Base-by-base conservation (phyloP, 2,888 invertebrate species). In the Amphipoea oculea region DNA sequence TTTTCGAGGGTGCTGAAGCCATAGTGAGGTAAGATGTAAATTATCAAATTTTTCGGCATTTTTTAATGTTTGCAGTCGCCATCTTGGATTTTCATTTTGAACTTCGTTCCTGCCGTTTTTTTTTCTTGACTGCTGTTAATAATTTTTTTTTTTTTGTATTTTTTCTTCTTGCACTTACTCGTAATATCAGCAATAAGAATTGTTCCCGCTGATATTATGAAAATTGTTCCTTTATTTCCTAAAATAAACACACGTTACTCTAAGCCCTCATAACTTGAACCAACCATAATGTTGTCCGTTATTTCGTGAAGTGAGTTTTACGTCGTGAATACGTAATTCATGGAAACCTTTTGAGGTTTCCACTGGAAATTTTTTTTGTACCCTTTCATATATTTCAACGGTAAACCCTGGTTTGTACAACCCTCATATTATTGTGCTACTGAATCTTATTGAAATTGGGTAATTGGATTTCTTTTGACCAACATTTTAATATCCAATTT, bases 311-410 rank as follows among this genome's bases (percentile, higher is more conserved):
- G 93, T 92, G 92, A 92, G 92, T 91, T 91, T 91, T 91, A 90
- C 90, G 92, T 87, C 82, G 90, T 92, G 93, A 93, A 93, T 93
- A 92, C 93, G 91, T 93, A 93, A 93, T 93, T 90, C 89, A 88
- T 89, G 85, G 78, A 88, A 89, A 91, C 90, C 90, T 90, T 90
- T 91, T 89, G 89, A 90, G 89, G 90, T 91, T 91, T 90, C 84
- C 73, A 89, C 86, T 86, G 90, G 85, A 88, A 36, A 88, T 91
- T 92, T 89, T 88, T 82, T 82, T 72, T 89, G 79, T 82, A 87
- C 85, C 88, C 84, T 90, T 88, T 89, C 83, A 81, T 77, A 86
- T 81, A 82, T 87, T 81, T 80, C 84, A 78, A 74, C 78, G 48
- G 79, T 78, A 77, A 83, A 83, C 70, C 69, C 79, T 68, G 73